Conservation (phyloP, 2,888 invertebrate genomes). For the Cremastobaeus sp. region DNA sequence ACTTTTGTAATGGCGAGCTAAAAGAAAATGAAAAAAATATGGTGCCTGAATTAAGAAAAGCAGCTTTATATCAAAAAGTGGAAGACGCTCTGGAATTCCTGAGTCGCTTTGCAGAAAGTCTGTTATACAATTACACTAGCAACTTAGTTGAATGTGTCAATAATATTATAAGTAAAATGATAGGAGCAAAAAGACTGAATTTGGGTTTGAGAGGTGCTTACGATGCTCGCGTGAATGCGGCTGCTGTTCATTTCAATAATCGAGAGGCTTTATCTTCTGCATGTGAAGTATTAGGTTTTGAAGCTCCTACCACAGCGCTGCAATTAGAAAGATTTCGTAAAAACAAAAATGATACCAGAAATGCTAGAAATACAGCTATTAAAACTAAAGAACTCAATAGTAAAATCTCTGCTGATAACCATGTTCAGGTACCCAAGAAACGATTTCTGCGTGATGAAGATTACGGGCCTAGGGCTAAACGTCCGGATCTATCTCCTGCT, state of each 20-base stretch:
- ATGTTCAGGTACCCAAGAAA: not conserved
- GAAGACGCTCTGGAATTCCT: too few species aligned
- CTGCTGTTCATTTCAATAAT: conserved; percentile 2
- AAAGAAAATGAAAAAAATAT: too few species aligned
- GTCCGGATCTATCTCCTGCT: not conserved
- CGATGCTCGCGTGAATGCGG: too few species aligned
- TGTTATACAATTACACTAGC: too few species aligned
- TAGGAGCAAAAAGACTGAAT: too few species aligned
- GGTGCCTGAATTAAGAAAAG: too few species aligned
- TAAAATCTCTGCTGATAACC: not conserved
- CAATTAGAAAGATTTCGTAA: not conserved
- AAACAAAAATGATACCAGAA: not conserved
- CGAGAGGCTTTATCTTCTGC: conserved; percentile 6
- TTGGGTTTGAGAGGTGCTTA: too few species aligned
- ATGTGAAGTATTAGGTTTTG: conserved; percentile 1
- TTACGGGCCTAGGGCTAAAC: not conserved
- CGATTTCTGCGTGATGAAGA: not conserved
- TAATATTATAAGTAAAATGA: too few species aligned
- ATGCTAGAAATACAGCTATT: not conserved
- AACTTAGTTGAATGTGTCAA: too few species aligned
- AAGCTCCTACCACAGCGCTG: not conserved
- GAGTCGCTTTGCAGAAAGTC: too few species aligned
- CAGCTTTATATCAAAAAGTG: too few species aligned
- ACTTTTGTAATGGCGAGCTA: too few species aligned
- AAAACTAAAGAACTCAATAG: not conserved